phyloP scores from a whole-genome alignment of 2,113 vertebrate genomes.

The Cyanistes caeruleus region DNA sequence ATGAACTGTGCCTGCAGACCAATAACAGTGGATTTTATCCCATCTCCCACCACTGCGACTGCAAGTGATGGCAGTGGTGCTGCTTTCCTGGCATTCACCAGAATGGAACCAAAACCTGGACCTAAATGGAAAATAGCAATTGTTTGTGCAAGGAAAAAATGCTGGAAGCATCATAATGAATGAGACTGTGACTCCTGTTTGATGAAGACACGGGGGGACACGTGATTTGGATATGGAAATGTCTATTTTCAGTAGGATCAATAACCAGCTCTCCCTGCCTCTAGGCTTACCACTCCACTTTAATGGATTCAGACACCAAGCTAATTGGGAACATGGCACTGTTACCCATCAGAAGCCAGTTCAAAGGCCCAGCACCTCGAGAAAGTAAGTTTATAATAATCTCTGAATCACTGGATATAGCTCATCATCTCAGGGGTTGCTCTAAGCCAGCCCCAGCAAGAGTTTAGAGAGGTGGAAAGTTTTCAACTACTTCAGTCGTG shows the following conservation, averaged over 20 bases:
- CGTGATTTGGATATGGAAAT: neutral
- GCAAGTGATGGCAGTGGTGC: neutral
- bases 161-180: neutral
- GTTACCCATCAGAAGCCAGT: constrained; percentile 92
- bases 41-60: rapidly evolving
- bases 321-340: constrained; percentile 95
- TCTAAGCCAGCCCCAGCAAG: neutral
- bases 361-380: constrained; percentile 94
- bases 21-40: rapidly evolving
- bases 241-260: neutral
- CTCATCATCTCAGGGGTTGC: neutral
- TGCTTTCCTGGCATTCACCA: neutral
- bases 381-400: constrained; percentile 83
- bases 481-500: neutral
- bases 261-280: neutral
- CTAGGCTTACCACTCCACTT: constrained; percentile 94
- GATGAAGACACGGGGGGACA: rapidly evolving
- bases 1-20: neutral
- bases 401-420: neutral
- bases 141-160: neutral
- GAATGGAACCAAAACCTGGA: neutral
- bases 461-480: neutral
- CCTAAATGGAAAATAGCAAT: neutral
- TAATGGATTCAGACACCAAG: constrained; percentile 89
- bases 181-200: neutral